Evolutionary conservation across 2,888 invertebrate genomes (phyloP), one percentile per base, ranked within the genome.

Genomic region (Ophion costatus): DNA sequence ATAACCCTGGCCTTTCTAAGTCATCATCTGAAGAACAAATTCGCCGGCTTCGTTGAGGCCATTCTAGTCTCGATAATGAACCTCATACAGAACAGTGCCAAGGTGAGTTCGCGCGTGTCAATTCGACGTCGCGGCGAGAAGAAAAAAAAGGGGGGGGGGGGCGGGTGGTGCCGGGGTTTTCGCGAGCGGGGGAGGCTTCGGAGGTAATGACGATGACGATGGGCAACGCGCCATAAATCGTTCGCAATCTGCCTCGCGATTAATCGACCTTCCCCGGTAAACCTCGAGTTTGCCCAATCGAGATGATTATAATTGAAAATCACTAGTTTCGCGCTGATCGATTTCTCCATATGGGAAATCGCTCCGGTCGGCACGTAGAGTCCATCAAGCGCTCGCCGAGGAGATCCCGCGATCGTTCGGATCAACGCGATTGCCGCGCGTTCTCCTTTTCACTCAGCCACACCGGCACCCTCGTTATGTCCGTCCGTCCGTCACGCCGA

Each of bases 81-180:
- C 93, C 95, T 99, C 83, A 98, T 99, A 94, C 98, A 98, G 91
- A 99, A 99, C 93, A 98, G 98, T 88, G 99, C 98, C 87, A 99
- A 99, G 96, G 98, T 98, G 91, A 94, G 89, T 84, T 64, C 29
- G 22, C 17, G 33, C 66, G 38, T n/a, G 29, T 57, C 29, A 57
- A 51, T 33, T 56, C n/a, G 38, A 42, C 7, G 29, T 9, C 24
- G 70, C 51, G 70, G 29, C 9, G 24, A 9, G 67, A 29, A 17
- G 24, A 51, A 51, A 51, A 14, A 51, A 14, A 17, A 17, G 17
- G 4, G 14, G 51, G 11, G 17, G 17, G 17, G 17, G 17, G 5
- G 0, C 45, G 14, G 17, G 17, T 3, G 17, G 17, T 5, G 0
- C 45, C 2, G 17, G 38, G 38, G 38, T 38, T 6, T 38, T 38